Conservation (phyloP, 2,797 vertebrate genomes). For the Zonotrichia albicollis region DNA sequence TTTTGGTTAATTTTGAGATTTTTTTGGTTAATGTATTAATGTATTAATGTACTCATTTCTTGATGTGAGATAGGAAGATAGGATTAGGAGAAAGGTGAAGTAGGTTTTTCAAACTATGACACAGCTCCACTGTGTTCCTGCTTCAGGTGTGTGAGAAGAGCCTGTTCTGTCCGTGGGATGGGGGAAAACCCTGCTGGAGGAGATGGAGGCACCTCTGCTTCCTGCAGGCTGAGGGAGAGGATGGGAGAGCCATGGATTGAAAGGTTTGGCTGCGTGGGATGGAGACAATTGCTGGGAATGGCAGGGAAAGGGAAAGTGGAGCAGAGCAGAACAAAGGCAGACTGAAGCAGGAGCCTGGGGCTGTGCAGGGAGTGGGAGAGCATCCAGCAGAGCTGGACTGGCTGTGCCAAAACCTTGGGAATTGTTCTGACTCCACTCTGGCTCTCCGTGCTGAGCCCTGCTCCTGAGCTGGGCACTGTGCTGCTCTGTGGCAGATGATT, state of each 20-base stretch:
- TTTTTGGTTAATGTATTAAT: background rate
- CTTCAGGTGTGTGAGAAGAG: background rate
- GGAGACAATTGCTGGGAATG: background rate
- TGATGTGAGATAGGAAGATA: background rate
- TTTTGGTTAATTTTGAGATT: background rate
- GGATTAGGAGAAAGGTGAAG: background rate
- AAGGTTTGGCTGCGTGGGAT: background rate
- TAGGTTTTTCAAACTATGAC: background rate
- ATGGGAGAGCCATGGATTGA: rapidly evolving
- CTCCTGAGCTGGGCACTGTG: background rate
- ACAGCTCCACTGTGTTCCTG: background rate
- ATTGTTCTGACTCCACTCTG: background rate
- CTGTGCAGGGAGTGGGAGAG: background rate
- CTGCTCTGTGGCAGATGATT: background rate
- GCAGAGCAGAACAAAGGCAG: background rate
- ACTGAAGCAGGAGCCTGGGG: background rate
- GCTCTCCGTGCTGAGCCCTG: background rate
- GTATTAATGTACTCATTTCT: background rate
- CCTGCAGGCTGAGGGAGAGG: background rate
- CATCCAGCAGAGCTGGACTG: background rate
- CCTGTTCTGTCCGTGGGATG: rapidly evolving
- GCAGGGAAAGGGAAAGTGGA: background rate
- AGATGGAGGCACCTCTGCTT: background rate
- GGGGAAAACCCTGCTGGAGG: background rate
- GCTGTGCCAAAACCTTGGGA: background rate